Conservation (phyloP, 2,888 invertebrate genomes). For the Caenorhabditis sp. region DNA sequence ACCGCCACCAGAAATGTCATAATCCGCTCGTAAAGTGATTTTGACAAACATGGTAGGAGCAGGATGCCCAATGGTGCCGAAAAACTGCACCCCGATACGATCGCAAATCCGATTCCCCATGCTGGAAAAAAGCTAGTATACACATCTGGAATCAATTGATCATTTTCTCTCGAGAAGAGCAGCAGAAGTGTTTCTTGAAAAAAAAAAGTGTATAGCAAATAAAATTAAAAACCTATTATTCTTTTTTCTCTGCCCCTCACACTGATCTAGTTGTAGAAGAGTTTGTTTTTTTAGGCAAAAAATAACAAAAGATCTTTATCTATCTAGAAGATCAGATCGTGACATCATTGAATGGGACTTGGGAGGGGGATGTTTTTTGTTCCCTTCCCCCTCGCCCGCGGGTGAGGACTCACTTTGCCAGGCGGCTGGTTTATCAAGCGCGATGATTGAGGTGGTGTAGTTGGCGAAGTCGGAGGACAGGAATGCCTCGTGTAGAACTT, state of each 20-base stretch:
- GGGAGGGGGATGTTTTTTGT: too few species aligned
- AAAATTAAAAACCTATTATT: neutral
- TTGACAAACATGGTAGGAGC: constrained; percentile 59
- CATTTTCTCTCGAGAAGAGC: neutral
- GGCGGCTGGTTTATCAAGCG: constrained; percentile 49
- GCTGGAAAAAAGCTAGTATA: constrained; percentile 47
- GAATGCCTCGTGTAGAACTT: constrained; percentile 57
- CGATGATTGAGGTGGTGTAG: constrained; percentile 48
- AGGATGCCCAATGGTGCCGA: constrained; percentile 66
- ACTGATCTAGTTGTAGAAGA: constrained; percentile 21
- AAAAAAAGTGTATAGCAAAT: neutral
- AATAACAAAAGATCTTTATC: neutral
- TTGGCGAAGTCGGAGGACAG: constrained; percentile 48
- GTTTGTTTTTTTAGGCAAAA: constrained; percentile 12
- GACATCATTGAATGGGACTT: neutral
- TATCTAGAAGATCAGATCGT: neutral
- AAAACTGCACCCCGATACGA: constrained; percentile 64
- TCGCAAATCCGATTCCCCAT: constrained; percentile 65
- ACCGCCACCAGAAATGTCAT: constrained; percentile 68
- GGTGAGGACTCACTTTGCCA: constrained; percentile 57
- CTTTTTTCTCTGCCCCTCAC: constrained; percentile 2
- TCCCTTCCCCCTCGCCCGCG: too few species aligned
- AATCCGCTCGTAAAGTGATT: constrained; percentile 60
- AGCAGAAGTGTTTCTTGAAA: neutral
- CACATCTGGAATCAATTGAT: constrained; percentile 6